Evolutionary conservation across 2,888 invertebrate species (phyloP).

Genomic region (Chrysina gloriosa): DNA sequence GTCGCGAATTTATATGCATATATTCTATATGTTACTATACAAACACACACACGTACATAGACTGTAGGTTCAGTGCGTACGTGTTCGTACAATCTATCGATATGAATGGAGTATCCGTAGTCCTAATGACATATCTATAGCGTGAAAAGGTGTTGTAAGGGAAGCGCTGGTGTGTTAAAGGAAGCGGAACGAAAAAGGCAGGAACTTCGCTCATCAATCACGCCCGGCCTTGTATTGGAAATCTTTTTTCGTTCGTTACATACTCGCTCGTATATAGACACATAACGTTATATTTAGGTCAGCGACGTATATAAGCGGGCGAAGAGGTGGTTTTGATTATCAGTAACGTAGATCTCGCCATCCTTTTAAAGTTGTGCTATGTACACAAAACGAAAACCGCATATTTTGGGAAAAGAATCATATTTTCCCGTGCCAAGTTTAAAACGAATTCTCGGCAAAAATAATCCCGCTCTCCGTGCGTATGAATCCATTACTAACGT

Average conservation of each 20-base stretch:
- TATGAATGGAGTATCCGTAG: neutral
- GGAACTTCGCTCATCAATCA: conserved; percentile 29
- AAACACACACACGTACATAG: no score
- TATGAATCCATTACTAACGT: neutral
- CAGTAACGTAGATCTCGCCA: no score
- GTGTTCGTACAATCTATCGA: no score
- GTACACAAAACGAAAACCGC: neutral
- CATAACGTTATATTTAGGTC: neutral
- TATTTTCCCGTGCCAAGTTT: neutral
- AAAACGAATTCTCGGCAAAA: neutral
- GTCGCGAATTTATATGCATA: neutral
- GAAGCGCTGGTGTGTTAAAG: conserved; percentile 6
- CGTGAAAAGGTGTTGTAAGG: neutral
- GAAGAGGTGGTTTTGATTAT: neutral
- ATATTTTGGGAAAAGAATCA: neutral
- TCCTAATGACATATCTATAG: neutral
- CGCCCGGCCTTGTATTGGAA: conserved; percentile 23
- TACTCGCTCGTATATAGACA: neutral
- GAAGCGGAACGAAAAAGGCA: conserved; percentile 12
- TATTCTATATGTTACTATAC: no score
- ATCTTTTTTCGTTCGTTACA: conserved; percentile 16
- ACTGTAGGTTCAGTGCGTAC: no score
- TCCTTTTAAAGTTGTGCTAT: no score
- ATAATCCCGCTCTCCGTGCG: neutral
- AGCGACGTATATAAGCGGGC: neutral